Base-by-base conservation (phyloP, 1,140 invertebrate species). In the Nephila pilipes region DNA sequence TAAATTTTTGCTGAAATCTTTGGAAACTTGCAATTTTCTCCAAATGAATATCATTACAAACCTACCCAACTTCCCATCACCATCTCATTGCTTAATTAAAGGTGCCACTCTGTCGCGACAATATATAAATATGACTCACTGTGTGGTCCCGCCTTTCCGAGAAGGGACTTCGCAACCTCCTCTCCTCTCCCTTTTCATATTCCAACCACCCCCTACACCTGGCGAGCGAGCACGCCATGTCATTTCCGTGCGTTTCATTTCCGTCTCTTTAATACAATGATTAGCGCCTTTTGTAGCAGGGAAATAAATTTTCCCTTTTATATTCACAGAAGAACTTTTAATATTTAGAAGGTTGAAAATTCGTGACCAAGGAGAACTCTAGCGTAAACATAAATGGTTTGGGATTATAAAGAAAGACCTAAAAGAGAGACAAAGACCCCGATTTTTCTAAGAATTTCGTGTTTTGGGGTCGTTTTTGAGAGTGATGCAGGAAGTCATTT, bases 111-210 rank as follows among this genome's bases (percentile, higher is more conserved):
- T 60, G 88, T 75, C 88, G 75, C n/a, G 25, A 25, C 88, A 58
- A 60, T 55, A 29, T 75, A 60, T 20, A 90, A 90, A 90, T 81
- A 81, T 90, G 88, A 90, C 69, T 90, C 88, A 90, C 88, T 16
- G 65, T 60, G 57, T 46, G 65, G 58, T 57, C 38, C 57, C 25
- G 25, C 46, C 46, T 60, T 55, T 57, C 54, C 20, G 75, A 81
- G 46, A n/a, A 63, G 85, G 85, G 29, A 32, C 32, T 65, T 38
- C 58, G 6, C 65, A 75, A 29, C 65, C 20, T 29, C 88, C 32
- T 16, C 29, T 63, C 29, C 32, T 16, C 63, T 65, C 25, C 20
- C 36, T 29, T 69, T 80, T 22, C 36, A 20, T 25, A 10, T 22
- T 60, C 85, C 58, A 63, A 32, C 58, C 85, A 88, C 85, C 32